Evolutionary conservation across 35 echinoderm and acorn worm genomes (phyloP), one percentile per base, ranked within the genome.

Genomic region (Apostichopus parvimensis): DNA sequence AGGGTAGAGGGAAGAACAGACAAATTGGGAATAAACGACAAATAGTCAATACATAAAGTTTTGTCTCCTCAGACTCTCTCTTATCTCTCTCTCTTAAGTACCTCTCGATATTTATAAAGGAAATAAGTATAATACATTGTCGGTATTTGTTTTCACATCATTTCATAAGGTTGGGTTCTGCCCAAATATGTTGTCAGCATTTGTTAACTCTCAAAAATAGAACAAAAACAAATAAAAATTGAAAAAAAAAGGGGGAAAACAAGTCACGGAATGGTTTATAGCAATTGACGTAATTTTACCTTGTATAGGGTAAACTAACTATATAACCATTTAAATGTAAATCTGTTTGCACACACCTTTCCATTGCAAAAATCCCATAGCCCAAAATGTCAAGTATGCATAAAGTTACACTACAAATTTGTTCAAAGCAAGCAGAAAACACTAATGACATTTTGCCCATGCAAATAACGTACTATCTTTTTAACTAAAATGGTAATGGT

Each of bases 61-160:
- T 14, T 68, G 64, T 68, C 64, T 68, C 64, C 18, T 45, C 34
- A 45, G 34, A 45, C 34, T 45, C 34, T 45, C 9, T 68, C 64
- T 18, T 68, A 7, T 68, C 64, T 68, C 64, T 17, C 79, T 82
- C 79, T 82, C 52, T 82, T 82, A 82, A 82, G 79, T 82, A 82
- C 79, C 79, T 82, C 79, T 82, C 79, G 54, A 82, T 82, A 82
- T 82, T 82, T 53, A 82, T 54, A 68, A 68, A 68, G 64, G 64
- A 18, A 81, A 81, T 82, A 56, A 34, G 34, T 82, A 82, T 82
- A 82, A 82, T 82, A 82, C 79, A 82, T 82, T 82, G 79, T 82
- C 55, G 79, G 79, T 82, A 82, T 82, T 53, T 34, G 34, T 82
- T 82, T 82, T 56, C 79, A 82, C 79, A 56, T 82, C 79, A 82